Conservation (phyloP, 2,797 vertebrate genomes). For the Anisognathus igniventris region DNA sequence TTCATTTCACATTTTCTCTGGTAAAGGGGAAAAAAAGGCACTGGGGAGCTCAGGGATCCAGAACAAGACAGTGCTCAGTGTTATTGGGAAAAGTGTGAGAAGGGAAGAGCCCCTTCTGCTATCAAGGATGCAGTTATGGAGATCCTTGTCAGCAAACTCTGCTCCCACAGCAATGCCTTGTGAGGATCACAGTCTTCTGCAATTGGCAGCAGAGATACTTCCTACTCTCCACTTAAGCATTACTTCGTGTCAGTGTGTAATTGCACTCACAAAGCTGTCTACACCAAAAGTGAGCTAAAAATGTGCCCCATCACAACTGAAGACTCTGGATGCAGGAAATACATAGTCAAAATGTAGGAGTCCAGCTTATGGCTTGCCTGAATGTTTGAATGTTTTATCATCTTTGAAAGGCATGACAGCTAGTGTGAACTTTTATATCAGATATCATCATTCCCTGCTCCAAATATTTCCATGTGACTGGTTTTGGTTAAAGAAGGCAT, state of each 20-base stretch:
- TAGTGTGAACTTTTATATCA: slow-evolving; percentile 36
- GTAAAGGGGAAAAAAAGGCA: no score
- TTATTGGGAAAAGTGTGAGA: neutral
- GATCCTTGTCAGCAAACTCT: neutral
- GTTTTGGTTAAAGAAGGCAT: slow-evolving; percentile 43
- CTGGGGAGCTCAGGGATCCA: neutral
- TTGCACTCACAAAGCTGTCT: neutral
- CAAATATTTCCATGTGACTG: slow-evolving; percentile 58
- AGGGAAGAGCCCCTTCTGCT: neutral
- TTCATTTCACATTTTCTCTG: neutral
- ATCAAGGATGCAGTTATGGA: neutral
- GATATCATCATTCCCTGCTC: neutral
- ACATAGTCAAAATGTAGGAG: neutral
- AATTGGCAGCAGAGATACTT: neutral
- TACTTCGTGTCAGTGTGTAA: neutral
- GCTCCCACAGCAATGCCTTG: neutral
- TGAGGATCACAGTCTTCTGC: neutral
- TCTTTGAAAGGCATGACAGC: slow-evolving; percentile 35
- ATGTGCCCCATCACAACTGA: rapidly evolving
- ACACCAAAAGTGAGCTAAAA: neutral
- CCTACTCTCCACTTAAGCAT: neutral
- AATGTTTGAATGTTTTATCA: neutral
- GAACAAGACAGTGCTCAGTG: neutral
- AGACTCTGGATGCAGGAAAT: neutral
- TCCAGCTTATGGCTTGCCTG: neutral